Evolutionary conservation across 1,140 invertebrate species (phyloP), one percentile per base, ranked within the genome.

Genomic region (Goniozus legneri): DNA sequence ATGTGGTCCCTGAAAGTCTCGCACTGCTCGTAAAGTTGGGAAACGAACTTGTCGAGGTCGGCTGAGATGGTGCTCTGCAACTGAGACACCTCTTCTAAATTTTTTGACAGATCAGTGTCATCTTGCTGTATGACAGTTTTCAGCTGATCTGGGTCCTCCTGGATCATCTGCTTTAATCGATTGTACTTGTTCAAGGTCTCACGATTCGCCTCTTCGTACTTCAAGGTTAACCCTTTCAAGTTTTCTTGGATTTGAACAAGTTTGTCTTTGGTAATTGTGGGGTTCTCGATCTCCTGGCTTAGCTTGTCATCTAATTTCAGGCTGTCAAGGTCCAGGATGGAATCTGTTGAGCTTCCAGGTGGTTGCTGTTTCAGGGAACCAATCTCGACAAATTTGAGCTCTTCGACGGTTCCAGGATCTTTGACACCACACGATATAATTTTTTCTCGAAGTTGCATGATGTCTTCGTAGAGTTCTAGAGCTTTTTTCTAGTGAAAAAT

Each of bases 321-420:
- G 4, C 4, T 10, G 4, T 27, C 24, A 4, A 6, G 4, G 4
- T 27, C 24, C 24, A 6, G 24, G 4, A 27, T 10, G 4, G 4
- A 6, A 27, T 27, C 10, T 4, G 10, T 6, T 6, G 4, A 6
- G 10, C 34, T 45, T 34, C 8, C 6, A 0, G 22, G 12, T 19
- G 22, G 34, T 21, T 36, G 30, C 1, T 35, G 18, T 27, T 46
- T 27, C 0, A 16, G n/a, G 6, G 22, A 22, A 43, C 21, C 46
- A 30, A 12, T 12, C 30, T 10, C 16, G 0, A 48, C 8, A 24
- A 15, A 15, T 13, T 36, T 49, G 12, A 53, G 24, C 1, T 53
- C 51, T 2, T 73, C 65, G 2, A 61, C 14, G 22, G 54, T 60
- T 1, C 67, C 67, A 0, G 68, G 64, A 50, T 71, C 68, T 30